Evolutionary conservation across 2,797 vertebrate genomes (phyloP).

Genomic region (Epinephelus coioides): DNA sequence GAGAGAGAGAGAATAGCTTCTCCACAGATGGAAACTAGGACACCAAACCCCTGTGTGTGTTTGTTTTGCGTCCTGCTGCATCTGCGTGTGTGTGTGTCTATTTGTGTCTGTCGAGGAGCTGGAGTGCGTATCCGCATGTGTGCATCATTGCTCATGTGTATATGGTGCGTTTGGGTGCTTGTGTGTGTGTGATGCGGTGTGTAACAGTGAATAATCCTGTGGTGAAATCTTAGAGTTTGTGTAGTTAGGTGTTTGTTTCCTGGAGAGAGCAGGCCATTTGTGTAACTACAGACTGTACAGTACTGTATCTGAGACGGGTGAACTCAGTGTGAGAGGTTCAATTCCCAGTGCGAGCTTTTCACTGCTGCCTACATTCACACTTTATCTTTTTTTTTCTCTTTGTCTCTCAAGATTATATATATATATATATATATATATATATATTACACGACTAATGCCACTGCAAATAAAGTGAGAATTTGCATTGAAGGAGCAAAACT

Average conservation of each 20-base stretch:
- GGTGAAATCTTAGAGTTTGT: conserved; percentile 36
- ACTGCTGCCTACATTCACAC: neutral
- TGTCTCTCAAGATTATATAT: no score
- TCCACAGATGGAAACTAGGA: conserved; percentile 84
- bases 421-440: no score
- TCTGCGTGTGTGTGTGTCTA: conserved; percentile 48
- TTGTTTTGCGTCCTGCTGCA: conserved; percentile 71
- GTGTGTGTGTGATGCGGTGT: conserved; percentile 19
- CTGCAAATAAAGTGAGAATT: neutral
- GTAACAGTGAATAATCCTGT: conserved; percentile 46
- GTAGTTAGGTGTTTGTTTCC: conserved; percentile 42
- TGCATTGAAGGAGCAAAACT: neutral
- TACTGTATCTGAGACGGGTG: neutral
- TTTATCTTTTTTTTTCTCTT: no score
- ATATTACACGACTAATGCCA: neutral
- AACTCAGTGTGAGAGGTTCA: conserved; percentile 14
- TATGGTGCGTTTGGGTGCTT: conserved; percentile 17
- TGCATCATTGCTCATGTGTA: conserved; percentile 44
- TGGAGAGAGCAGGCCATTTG: conserved; percentile 51
- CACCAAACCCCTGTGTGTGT: conserved; percentile 79
- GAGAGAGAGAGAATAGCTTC: conserved; percentile 76
- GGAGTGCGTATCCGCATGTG: conserved; percentile 39
- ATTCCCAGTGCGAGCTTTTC: neutral
- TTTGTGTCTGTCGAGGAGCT: conserved; percentile 49
- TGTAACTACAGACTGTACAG: conserved; percentile 19